Conservation (phyloP, 2,797 vertebrate species). For the Loriculus beryllinus region DNA sequence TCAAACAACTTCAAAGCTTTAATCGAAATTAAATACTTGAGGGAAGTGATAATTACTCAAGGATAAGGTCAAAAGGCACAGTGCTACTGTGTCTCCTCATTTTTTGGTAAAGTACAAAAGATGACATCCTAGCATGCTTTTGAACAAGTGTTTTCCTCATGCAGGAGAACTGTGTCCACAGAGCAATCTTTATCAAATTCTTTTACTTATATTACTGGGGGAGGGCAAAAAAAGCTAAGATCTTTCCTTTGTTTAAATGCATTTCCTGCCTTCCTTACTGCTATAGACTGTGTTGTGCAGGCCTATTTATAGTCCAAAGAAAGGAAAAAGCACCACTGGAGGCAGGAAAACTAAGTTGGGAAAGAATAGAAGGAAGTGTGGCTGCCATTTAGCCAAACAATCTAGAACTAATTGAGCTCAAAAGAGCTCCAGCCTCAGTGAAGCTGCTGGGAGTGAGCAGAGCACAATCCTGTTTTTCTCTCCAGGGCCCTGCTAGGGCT, state of each 20-base stretch:
- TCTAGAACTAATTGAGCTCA: conserved; percentile 76
- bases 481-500: not conserved
- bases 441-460: conserved; percentile 38
- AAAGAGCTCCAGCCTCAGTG: conserved; percentile 60
- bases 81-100: not conserved
- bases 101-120: not conserved
- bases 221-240: not conserved
- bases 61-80: not conserved
- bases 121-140: not conserved
- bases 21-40: not conserved
- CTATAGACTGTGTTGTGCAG: conserved; percentile 76
- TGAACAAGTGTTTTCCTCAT: not conserved
- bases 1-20: not conserved
- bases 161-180: not conserved
- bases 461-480: conserved; percentile 14
- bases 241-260: conserved; percentile 79
- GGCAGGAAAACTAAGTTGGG: conserved; percentile 94
- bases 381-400: conserved; percentile 87
- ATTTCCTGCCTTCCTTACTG: conserved; percentile 87
- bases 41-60: not conserved
- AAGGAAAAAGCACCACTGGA: conserved; percentile 82
- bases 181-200: not conserved
- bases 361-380: conserved; percentile 98
- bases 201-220: not conserved
- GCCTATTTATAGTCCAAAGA: conserved; percentile 88